Evolutionary conservation across 2,888 invertebrate species (phyloP), one percentile per base, ranked within the genome.

Genomic region (Chaetogeoica ovagalla): DNA sequence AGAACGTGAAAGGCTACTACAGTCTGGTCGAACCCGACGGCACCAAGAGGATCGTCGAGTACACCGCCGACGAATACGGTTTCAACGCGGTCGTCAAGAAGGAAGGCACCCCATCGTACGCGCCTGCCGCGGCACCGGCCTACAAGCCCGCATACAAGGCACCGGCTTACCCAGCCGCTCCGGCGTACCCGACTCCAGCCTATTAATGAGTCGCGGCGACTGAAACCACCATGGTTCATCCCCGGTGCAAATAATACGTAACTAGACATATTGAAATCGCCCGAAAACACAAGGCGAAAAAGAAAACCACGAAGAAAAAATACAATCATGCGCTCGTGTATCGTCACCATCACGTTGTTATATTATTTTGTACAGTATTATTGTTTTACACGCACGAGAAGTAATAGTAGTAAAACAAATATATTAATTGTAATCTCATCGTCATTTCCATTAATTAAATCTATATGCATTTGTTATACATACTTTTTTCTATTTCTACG

Each of bases 1-100:
- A 84, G 82, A 81, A 81, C 62, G 84, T 84, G 37, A 83, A 83
- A 82, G 84, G 84, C 19, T 82, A 82, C 76, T 83, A 83, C 83
- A 82, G 82, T 37, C 82, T 83, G 30, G 66, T 83, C 48, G 83
- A 83, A 57, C 71, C 84, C 9, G 84, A 84, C 76, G 84, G 84
- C 75, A 83, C 84, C 76, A 81, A 82, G 81, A 82, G 84, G 23
- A 83, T 83, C 66, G 84, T 84, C 69, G 83, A 83, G 65, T 84
- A 83, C 82, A 83, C 83, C 55, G 84, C 83, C 30, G 83, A 83
- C 76, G 82, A 82, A 62, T 82, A 83, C 81, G 84, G 84, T 81
- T 84, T 83, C 82, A 82, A 82, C 59, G 83, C 83, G 8, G 82
- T 82, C n/a, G 83, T 83, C 48, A 79, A 82, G 76, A 83, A 83